Percentiles rank a stretch among this genome's conserved stretches.
phyloP scores from a whole-genome alignment of 1,140 invertebrate species.

The Drosophila kurseongensis region DNA sequence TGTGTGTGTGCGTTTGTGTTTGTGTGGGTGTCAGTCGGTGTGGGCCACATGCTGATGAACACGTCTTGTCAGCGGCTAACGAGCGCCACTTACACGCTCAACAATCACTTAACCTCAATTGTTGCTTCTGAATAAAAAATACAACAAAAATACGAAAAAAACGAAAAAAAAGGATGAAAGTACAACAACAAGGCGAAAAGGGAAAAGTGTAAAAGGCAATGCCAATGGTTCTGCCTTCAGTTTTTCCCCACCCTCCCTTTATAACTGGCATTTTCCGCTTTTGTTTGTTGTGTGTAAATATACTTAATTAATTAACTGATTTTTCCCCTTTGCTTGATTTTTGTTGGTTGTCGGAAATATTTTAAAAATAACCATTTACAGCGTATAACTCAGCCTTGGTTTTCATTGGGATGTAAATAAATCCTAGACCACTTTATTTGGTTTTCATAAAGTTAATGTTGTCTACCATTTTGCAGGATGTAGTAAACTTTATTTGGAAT shows the following conservation, averaged over 20 bases:
- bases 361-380: conserved; percentile 9
- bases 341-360: conserved; percentile 8
- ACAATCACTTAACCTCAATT: conserved; percentile 78
- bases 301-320: conserved; percentile 76
- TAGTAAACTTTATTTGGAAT: too few relatives aligned
- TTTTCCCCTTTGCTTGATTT: conserved; percentile 47
- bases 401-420: not conserved
- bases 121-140: conserved; percentile 69
- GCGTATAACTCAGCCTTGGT: not conserved
- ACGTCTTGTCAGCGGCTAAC: conserved; percentile 77
- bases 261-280: conserved; percentile 4
- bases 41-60: conserved; percentile 73
- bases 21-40: conserved; percentile 26
- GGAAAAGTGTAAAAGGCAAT: conserved; percentile 74
- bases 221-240: conserved; percentile 53
- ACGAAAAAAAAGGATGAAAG: conserved; percentile 8
- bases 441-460: not conserved
- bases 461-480: not conserved
- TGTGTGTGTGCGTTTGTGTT: not conserved
- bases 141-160: conserved; percentile 20
- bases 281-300: conserved; percentile 66
- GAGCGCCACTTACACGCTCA: conserved; percentile 77
- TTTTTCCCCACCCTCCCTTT: not conserved
- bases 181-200: conserved; percentile 29
- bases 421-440: conserved; percentile 1